phyloP scores from a whole-genome alignment of 2,797 vertebrate genomes.

The Babyrousa celebensis region DNA sequence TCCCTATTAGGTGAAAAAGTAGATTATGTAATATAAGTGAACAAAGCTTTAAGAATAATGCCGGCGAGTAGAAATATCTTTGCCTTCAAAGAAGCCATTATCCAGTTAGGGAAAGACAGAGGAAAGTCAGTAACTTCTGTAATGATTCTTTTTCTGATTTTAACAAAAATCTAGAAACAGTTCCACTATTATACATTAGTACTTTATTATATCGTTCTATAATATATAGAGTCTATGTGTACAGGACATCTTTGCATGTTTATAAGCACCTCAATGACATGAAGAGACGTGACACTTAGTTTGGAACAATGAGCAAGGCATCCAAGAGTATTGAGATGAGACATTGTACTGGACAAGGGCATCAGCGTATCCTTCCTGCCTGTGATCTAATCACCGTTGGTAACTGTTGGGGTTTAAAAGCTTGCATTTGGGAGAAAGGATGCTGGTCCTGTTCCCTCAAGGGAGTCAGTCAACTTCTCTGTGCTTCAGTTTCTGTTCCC shows the following conservation, averaged over 20 bases:
- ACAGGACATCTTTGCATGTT: background rate
- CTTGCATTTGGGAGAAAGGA: background rate
- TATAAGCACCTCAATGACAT: background rate
- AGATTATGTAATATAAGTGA: background rate
- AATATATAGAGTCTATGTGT: background rate
- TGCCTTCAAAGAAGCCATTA: background rate
- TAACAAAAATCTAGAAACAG: conserved; percentile 35
- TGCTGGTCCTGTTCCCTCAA: background rate
- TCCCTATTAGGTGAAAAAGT: conserved; percentile 39
- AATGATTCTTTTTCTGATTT: conserved; percentile 32
- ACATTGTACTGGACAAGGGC: background rate
- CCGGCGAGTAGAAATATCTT: background rate
- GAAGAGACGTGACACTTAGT: conserved; percentile 20
- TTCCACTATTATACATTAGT: conserved; percentile 1
- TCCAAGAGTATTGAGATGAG: background rate
- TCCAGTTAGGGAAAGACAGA: background rate
- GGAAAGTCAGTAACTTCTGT: background rate
- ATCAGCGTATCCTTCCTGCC: background rate
- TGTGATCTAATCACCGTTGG: background rate
- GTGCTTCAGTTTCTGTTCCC: background rate
- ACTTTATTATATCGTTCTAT: background rate
- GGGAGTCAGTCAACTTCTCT: background rate
- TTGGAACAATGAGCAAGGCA: conserved; percentile 30
- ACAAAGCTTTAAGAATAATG: background rate
- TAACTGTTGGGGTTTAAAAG: background rate